These are phyloP conservation scores for Geophilus truncorum DNA, from an alignment of 2,888 invertebrate species.

Conservation along the genomic window DNA sequence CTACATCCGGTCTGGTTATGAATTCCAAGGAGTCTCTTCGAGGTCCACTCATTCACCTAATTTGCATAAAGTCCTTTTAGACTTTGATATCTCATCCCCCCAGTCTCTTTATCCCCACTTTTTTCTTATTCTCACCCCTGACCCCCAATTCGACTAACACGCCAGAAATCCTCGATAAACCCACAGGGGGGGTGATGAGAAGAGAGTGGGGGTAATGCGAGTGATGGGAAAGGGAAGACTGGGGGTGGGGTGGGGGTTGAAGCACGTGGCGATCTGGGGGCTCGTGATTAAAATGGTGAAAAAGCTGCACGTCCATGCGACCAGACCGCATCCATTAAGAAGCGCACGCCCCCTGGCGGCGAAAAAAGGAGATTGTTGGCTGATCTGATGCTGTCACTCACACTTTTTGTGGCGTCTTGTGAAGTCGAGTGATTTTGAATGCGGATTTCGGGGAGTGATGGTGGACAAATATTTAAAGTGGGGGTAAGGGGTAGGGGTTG, in stretches of 20 bases:
- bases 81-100: not conserved
- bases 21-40: not conserved
- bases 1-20: not conserved
- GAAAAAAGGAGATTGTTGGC: not conserved
- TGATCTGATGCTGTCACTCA: not conserved
- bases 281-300: conserved; percentile 10
- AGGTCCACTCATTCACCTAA: not conserved
- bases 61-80: not conserved
- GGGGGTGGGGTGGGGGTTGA: not conserved
- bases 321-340: not conserved
- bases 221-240: not conserved
- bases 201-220: not conserved
- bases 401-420: not conserved
- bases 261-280: not conserved
- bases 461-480: no score
- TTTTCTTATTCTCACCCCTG: not conserved
- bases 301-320: not conserved
- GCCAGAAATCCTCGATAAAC: not conserved
- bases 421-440: not conserved
- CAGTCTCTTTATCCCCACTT: not conserved
- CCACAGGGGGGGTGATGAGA: not conserved
- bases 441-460: no score
- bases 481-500: not conserved
- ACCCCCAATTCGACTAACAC: not conserved
- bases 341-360: not conserved